These are phyloP conservation scores for Subanguina moxae DNA, from an alignment of 1,140 invertebrate species.

Conservation along the genomic window DNA sequence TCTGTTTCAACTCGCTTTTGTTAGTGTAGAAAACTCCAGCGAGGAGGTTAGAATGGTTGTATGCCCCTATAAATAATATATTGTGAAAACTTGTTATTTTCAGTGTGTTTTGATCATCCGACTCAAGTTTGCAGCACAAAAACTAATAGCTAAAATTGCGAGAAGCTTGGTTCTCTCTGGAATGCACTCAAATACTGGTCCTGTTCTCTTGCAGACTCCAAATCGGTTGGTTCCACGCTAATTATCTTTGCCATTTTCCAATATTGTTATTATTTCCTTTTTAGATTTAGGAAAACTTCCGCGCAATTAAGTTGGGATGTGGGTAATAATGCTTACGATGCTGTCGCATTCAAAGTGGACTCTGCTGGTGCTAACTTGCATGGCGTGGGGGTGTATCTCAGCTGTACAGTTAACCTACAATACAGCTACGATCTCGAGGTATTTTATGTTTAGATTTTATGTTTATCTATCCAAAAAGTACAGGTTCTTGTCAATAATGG, in stretches of 20 bases:
- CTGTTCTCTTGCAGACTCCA: conserved; percentile 32
- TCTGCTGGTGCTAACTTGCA: conserved; percentile 78
- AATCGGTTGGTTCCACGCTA: conserved; percentile 17
- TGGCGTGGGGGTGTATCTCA: conserved; percentile 80
- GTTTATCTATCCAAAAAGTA: background rate
- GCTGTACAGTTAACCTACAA: background rate
- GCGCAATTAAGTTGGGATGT: conserved; percentile 88
- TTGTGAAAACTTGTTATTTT: background rate
- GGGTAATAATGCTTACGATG: conserved; percentile 90
- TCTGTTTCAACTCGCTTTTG: conserved; percentile 49
- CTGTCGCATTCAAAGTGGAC: conserved; percentile 89
- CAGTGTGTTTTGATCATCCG: background rate
- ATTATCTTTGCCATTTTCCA: conserved; percentile 22
- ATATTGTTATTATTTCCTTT: too few species aligned
- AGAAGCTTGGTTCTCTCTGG: conserved; percentile 81
- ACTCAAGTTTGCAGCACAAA: conserved; percentile 34
- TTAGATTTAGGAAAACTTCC: conserved; percentile 81
- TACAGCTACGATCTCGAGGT: background rate
- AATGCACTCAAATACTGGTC: conserved; percentile 64
- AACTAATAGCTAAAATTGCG: conserved; percentile 40
- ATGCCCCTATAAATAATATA: background rate
- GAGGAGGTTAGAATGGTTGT: conserved; percentile 62
- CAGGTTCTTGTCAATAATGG: conserved; percentile 23
- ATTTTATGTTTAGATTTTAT: conserved; percentile 4
- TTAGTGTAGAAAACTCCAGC: conserved; percentile 62